A percentile compares a stretch with the other conserved stretches of the same genome.
These are phyloP conservation scores for Sardinella longiceps DNA, from an alignment of 2,797 vertebrate genomes.

Conservation along the genomic window DNA sequence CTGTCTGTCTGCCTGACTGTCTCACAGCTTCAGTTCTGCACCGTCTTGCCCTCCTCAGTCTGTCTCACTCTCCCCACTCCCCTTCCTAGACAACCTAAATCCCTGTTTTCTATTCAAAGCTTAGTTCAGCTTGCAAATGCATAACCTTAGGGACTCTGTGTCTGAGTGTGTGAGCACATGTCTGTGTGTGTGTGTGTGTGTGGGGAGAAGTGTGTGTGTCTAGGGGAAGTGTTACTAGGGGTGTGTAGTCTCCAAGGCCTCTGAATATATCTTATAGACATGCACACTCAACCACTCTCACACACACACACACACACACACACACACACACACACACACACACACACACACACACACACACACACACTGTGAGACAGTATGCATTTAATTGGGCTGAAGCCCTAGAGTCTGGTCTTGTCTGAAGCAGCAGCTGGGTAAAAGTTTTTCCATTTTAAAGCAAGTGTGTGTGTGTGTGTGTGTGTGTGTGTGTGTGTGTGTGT, in stretches of 20 bases:
- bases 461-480: conserved; percentile 6
- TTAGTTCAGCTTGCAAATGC: conserved; percentile 46
- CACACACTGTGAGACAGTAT: conserved; percentile 20
- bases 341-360: not conserved
- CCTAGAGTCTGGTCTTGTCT: conserved; percentile 28
- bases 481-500: not conserved
- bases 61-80: conserved; percentile 21
- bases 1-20: not conserved
- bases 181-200: not conserved
- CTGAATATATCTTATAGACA: not conserved
- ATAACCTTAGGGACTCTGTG: conserved; percentile 51
- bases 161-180: not conserved
- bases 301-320: conserved; percentile 22
- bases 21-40: not conserved
- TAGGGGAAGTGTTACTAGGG: not conserved
- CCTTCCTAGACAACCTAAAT: conserved; percentile 47
- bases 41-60: not conserved
- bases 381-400: conserved; percentile 19
- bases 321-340: not conserved
- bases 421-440: conserved; percentile 17
- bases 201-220: not conserved
- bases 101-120: conserved; percentile 49
- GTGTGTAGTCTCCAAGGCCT: conserved; percentile 24
- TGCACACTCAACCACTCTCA: not conserved
- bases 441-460: conserved; percentile 22